phyloP scores from a whole-genome alignment of 2,113 vertebrate genomes.

The Okapia johnstoni region DNA sequence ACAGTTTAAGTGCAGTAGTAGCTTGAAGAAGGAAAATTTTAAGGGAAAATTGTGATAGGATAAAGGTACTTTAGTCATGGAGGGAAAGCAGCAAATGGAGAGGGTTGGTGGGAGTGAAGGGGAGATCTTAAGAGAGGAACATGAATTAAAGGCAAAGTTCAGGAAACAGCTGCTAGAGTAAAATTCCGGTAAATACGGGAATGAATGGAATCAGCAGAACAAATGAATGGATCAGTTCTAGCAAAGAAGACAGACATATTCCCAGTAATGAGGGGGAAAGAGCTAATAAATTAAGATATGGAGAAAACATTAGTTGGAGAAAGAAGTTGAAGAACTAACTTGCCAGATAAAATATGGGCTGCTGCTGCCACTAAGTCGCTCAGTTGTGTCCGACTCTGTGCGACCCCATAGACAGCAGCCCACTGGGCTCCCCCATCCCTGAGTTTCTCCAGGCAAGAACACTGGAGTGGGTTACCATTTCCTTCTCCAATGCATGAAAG shows the following conservation, averaged over 20 bases:
- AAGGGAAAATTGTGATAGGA: neutral
- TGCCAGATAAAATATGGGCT: neutral
- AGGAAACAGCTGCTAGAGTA: neutral
- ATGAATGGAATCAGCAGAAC: neutral
- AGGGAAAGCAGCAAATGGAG: neutral
- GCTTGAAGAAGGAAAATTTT: neutral
- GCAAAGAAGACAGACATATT: neutral
- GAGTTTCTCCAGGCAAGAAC: no score
- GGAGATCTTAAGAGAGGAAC: neutral
- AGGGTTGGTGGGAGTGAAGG: accelerated
- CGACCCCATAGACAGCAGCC: no score
- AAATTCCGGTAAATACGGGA: neutral
- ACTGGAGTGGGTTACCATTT: no score
- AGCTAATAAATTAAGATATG: neutral
- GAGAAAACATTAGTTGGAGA: neutral
- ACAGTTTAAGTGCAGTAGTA: neutral
- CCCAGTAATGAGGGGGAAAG: neutral
- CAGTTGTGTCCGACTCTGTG: no score
- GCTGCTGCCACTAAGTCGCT: no score
- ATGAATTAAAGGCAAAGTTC: neutral
- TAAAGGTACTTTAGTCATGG: neutral
- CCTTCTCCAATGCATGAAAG: no score
- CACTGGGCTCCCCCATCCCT: no score
- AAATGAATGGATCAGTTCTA: neutral
- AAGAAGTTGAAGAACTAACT: neutral